These are phyloP conservation scores for Larimichthys polyactis DNA, from an alignment of 2,113 vertebrate genomes.

Conservation along the genomic window DNA sequence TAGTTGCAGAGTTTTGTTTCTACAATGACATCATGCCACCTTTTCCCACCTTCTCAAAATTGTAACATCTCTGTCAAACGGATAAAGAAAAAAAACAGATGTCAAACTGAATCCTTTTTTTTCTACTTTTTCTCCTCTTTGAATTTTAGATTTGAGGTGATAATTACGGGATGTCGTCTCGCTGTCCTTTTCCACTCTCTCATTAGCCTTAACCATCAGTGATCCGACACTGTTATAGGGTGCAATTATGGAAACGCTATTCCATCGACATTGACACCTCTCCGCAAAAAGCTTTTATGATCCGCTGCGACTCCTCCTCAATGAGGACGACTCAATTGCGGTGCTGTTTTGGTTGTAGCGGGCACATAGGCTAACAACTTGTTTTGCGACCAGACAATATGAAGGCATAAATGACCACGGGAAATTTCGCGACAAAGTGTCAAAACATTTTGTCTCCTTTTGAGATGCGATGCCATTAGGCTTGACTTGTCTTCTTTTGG, in stretches of 20 bases:
- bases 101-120: slow-evolving; percentile 29
- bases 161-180: slow-evolving; percentile 72
- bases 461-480: slow-evolving; percentile 45
- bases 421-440: slow-evolving; percentile 42
- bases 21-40: not conserved
- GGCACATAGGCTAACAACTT: slow-evolving; percentile 44
- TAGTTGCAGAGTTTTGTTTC: not conserved
- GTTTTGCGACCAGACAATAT: slow-evolving; percentile 45
- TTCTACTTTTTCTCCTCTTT: slow-evolving; percentile 15
- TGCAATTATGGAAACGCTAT: slow-evolving; percentile 70
- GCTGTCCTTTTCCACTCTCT: slow-evolving; percentile 62
- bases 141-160: slow-evolving; percentile 59
- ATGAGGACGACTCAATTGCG: slow-evolving; percentile 31
- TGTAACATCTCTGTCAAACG: slow-evolving; percentile 35
- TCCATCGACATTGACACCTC: slow-evolving; percentile 54
- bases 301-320: slow-evolving; percentile 37
- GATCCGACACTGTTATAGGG: slow-evolving; percentile 59
- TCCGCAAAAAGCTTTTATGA: slow-evolving; percentile 54
- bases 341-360: slow-evolving; percentile 1
- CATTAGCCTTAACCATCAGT: slow-evolving; percentile 66
- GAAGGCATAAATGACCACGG: slow-evolving; percentile 29
- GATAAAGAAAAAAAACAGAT: slow-evolving; percentile 7
- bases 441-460: slow-evolving; percentile 59
- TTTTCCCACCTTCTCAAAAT: not conserved
- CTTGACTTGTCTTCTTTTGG: slow-evolving; percentile 26